Base-by-base conservation (phyloP, 2,113 vertebrate species). In the Nannospalax galili region DNA sequence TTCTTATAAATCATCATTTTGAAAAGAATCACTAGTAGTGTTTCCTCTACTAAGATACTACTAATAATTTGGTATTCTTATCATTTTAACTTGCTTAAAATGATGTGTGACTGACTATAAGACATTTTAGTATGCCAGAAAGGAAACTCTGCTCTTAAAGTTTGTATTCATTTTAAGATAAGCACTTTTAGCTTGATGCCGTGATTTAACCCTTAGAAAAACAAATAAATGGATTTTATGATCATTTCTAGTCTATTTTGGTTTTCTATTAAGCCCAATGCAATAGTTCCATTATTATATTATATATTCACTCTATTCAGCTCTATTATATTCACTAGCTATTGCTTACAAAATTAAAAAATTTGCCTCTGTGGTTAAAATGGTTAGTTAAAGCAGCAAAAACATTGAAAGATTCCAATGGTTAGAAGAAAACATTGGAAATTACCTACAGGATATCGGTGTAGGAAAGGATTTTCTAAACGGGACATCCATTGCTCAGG, bases 21-120 rank as follows among this genome's bases (percentile, higher is more conserved):
- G 70, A 40, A 92, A 94, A 93, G 37, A 42, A 26, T 78, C 24
- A 64, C 15, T 11, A 90, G 5, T 45, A 91, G 62, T 40, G 3
- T 32, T 91, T 6, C 1, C 62, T 32, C 64, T 79, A 79, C 81
- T n/a, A 5, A 96, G 26, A 26, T 40, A 90, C 73, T 78, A n/a
- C n/a, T n/a, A n/a, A n/a, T 81, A 26, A 91, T 78, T 91, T 91
- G 26, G 14, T 70, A 74, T 6, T 28, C 16, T 87, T 86, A 67
- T 84, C 3, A 64, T 80, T 84, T 95, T 84, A 81, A 92, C 86
- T 91, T 90, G 60, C 12, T 95, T 30, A 77, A 91, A 92, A 81
- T 75, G 81, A 56, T 40, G 7, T 14, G 82, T 32, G 56, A 40
- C 3, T 81, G 56, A 40, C 3, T 81, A 15, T 86, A 93, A 88